Percentiles rank a stretch among this genome's conserved stretches.
phyloP scores from a whole-genome alignment of 2,113 vertebrate species.

The Oenanthe oenanthe region DNA sequence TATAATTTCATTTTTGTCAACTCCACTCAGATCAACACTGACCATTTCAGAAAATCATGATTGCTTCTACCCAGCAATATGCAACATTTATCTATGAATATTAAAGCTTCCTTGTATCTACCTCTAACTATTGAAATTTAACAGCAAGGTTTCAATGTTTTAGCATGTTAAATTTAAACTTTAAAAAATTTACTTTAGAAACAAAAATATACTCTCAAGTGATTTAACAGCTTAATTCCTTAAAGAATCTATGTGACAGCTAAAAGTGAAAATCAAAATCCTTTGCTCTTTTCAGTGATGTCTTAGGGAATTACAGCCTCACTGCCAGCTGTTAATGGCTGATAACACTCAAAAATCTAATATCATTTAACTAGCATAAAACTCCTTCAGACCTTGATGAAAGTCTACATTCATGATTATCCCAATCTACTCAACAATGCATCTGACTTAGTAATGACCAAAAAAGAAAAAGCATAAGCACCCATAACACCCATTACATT shows the following conservation, averaged over 20 bases:
- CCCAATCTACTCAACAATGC: background rate
- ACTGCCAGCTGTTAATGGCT: background rate
- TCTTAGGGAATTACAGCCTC: background rate
- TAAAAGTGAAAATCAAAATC: background rate
- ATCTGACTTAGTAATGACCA: background rate
- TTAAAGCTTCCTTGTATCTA: background rate
- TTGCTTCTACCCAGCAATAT: background rate
- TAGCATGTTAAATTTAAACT: background rate
- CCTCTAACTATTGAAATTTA: background rate
- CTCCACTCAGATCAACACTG: background rate
- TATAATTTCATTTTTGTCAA: background rate
- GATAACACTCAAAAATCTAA: background rate
- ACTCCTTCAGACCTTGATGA: background rate
- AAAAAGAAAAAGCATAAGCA: fast-evolving
- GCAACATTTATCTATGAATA: background rate
- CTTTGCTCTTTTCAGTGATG: background rate
- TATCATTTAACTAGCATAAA: background rate
- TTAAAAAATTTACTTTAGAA: background rate
- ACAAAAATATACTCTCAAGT: background rate
- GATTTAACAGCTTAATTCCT: background rate
- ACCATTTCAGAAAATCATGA: background rate
- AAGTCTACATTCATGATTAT: background rate
- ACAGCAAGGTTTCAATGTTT: background rate
- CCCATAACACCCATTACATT: background rate
- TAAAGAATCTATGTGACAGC: background rate